These are phyloP conservation scores for Muraenolepis orangiensis DNA, from an alignment of 2,797 vertebrate genomes.

Conservation along the genomic window DNA sequence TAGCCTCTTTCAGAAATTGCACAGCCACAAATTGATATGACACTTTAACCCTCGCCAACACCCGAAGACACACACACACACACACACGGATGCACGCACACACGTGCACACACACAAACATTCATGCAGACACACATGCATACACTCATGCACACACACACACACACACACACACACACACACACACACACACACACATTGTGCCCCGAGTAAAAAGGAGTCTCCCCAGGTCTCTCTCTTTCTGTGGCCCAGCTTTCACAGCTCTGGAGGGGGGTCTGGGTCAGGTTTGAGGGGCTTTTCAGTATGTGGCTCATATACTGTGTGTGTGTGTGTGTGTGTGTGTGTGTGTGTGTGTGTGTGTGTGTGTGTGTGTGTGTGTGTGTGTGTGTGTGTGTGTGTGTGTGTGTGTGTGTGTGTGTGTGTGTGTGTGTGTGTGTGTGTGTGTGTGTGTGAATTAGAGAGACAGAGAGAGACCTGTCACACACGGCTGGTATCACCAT, in stretches of 20 bases:
- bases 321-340: conserved; percentile 28
- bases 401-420: conserved; percentile 21
- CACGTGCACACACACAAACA: conserved; percentile 32
- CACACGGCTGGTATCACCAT: conserved; percentile 64
- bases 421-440: conserved; percentile 35
- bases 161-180: conserved; percentile 26
- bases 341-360: conserved; percentile 35
- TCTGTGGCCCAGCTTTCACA: conserved; percentile 67
- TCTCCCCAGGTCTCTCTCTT: conserved; percentile 59
- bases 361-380: background rate
- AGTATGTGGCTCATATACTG: conserved; percentile 15
- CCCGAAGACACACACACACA: conserved; percentile 14
- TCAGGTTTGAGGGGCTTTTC: conserved; percentile 47
- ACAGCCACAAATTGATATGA: conserved; percentile 71
- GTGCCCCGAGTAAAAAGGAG: conserved; percentile 60
- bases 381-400: conserved; percentile 21
- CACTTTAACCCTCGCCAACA: conserved; percentile 60
- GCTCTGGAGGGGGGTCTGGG: conserved; percentile 47
- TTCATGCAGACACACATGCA: background rate
- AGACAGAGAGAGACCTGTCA: conserved; percentile 58
- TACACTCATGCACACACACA: conserved; percentile 11
- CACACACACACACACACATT: conserved; percentile 29
- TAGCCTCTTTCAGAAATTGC: conserved; percentile 74
- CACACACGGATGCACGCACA: conserved; percentile 1
- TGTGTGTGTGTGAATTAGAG: conserved; percentile 29